phyloP scores from a whole-genome alignment of 2,888 invertebrate species.

The Plagodis dolabraria region DNA sequence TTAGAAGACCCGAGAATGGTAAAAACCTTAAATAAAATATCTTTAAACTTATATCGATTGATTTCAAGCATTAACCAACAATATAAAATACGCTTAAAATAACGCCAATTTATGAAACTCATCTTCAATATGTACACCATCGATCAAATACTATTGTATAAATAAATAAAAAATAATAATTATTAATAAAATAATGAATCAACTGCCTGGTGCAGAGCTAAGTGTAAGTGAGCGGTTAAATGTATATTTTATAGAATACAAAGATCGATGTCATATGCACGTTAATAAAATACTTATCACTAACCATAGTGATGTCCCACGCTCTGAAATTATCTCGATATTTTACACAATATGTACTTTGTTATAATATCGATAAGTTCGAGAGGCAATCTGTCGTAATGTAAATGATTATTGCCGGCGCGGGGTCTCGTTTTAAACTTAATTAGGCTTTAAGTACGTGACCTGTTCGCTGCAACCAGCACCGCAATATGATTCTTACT shows the following conservation, averaged over 20 bases:
- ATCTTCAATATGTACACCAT: constrained; percentile 33
- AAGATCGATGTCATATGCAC: constrained; percentile 8
- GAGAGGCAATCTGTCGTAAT: constrained; percentile 21
- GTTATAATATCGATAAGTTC: constrained; percentile 10
- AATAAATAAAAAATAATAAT: constrained; percentile 34
- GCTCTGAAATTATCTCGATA: constrained; percentile 28
- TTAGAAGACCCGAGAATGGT: too few species aligned
- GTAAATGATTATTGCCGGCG: constrained; percentile 42
- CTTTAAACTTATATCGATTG: constrained; percentile 9
- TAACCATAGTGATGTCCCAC: constrained; percentile 26
- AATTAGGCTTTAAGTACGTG: constrained; percentile 53
- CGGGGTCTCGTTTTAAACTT: constrained; percentile 47
- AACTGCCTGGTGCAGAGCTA: constrained; percentile 51
- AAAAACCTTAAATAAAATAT: too few species aligned
- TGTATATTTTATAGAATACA: constrained; percentile 44
- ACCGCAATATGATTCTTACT: constrained; percentile 55
- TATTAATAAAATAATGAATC: constrained; percentile 19
- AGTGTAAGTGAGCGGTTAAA: constrained; percentile 40
- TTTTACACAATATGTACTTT: constrained; percentile 3
- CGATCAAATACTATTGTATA: constrained; percentile 46
- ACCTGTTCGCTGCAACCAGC: constrained; percentile 49
- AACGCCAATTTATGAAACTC: constrained; percentile 36
- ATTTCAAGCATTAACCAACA: constrained; percentile 25
- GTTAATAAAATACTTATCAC: constrained; percentile 5
- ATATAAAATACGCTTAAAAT: constrained; percentile 38